These are phyloP conservation scores for Phyllostomus hastatus DNA, from an alignment of 2,113 vertebrate genomes.

Conservation along the genomic window DNA sequence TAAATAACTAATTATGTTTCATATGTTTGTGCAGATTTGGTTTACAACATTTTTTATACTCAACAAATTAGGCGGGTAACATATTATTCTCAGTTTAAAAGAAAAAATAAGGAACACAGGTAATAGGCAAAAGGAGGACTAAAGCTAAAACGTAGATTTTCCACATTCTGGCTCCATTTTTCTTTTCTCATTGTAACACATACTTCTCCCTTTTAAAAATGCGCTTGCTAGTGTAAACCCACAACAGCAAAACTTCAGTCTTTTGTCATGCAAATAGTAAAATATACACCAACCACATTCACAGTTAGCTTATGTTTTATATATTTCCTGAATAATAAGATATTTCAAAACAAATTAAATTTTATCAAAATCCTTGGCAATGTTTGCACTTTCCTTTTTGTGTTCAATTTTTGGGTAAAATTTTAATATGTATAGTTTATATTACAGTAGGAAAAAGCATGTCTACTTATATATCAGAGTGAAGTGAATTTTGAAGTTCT, in stretches of 20 bases:
- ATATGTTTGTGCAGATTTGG: background rate
- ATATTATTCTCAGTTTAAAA: background rate
- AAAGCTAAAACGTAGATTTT: background rate
- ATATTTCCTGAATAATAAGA: slow-evolving; percentile 59
- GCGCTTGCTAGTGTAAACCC: background rate
- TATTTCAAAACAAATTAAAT: slow-evolving; percentile 68
- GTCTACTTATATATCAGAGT: slow-evolving; percentile 64
- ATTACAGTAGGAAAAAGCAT: slow-evolving; percentile 43
- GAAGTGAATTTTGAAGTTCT: slow-evolving; percentile 65
- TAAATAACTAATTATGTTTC: background rate
- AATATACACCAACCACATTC: slow-evolving; percentile 18
- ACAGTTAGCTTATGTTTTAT: slow-evolving; percentile 55
- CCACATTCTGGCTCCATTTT: background rate
- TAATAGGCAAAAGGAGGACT: background rate
- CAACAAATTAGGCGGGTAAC: background rate
- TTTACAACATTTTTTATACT: background rate
- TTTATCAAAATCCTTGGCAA: slow-evolving; percentile 66
- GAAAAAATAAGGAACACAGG: background rate
- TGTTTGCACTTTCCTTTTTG: slow-evolving; percentile 52
- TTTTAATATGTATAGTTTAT: slow-evolving; percentile 68
- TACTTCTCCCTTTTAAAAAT: slow-evolving; percentile 25
- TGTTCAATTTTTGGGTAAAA: slow-evolving; percentile 67
- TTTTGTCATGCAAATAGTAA: slow-evolving; percentile 42
- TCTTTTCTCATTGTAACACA: background rate
- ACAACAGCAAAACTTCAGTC: background rate